Evolutionary conservation across 1,140 invertebrate genomes (phyloP).

Genomic region (Daktulosphaira vitifoliae): DNA sequence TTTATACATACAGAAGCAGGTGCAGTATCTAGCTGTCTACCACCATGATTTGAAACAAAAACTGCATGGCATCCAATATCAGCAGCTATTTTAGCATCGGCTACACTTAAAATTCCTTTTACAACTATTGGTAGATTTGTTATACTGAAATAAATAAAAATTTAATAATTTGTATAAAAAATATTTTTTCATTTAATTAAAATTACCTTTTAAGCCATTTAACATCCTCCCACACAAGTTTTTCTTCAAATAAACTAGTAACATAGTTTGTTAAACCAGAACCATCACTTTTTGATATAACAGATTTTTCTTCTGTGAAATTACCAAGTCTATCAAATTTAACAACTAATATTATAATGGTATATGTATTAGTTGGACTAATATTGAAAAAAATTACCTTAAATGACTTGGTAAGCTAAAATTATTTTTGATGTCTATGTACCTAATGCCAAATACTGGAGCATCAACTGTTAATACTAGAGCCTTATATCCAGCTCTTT

Average conservation of each 20-base stretch:
- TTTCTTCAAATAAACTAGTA: constrained; percentile 62
- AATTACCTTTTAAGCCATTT: constrained; percentile 66
- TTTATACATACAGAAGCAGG: constrained; percentile 58
- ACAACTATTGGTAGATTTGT: constrained; percentile 75
- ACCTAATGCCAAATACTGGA: constrained; percentile 70
- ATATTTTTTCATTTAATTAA: neutral
- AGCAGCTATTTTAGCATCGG: constrained; percentile 71
- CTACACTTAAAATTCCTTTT: constrained; percentile 80
- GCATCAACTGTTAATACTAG: constrained; percentile 86
- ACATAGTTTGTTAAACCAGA: constrained; percentile 64
- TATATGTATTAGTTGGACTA: no score
- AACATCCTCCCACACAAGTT: constrained; percentile 74
- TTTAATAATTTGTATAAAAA: constrained; percentile 19
- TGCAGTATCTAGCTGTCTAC: constrained; percentile 76
- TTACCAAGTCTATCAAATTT: constrained; percentile 54
- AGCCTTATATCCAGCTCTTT: constrained; percentile 76
- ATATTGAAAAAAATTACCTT: constrained; percentile 47
- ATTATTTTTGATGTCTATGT: constrained; percentile 72
- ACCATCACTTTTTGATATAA: constrained; percentile 52
- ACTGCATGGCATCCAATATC: constrained; percentile 67
- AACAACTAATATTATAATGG: neutral
- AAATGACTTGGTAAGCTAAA: constrained; percentile 73
- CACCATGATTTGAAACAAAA: constrained; percentile 87
- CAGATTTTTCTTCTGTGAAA: constrained; percentile 53
- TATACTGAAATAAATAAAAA: constrained; percentile 50